Percentiles rank a stretch among this genome's conserved stretches.
phyloP scores from a whole-genome alignment of 1,140 invertebrate genomes.

The Mylabris phalerata region DNA sequence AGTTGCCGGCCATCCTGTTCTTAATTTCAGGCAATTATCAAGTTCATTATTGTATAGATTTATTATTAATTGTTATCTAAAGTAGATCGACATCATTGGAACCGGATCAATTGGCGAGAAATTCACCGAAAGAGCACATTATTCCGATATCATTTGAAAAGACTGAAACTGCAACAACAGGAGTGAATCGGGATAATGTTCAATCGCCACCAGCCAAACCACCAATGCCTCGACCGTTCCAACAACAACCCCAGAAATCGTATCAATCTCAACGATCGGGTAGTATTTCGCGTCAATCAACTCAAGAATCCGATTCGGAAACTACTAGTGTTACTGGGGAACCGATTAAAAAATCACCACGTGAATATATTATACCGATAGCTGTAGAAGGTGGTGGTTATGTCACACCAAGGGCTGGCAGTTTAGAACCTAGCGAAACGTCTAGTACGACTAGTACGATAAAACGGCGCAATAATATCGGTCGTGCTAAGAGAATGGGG shows the following conservation, averaged over 20 bases:
- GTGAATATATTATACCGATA: conserved; percentile 88
- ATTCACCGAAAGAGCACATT: conserved; percentile 47
- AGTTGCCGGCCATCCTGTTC: conserved; percentile 41
- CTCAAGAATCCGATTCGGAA: conserved; percentile 61
- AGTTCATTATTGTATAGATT: not conserved
- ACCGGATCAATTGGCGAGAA: conserved; percentile 35
- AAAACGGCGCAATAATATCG: conserved; percentile 40
- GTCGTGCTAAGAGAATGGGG: conserved; percentile 48
- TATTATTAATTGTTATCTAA: conserved; percentile 5
- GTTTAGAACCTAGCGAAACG: conserved; percentile 62
- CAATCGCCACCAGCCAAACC: conserved; percentile 44
- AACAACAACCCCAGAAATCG: conserved; percentile 42
- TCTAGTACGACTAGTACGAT: conserved; percentile 45
- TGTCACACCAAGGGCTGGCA: conserved; percentile 69
- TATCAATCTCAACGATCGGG: conserved; percentile 35
- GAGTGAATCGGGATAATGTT: conserved; percentile 9
- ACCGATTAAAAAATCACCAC: conserved; percentile 76
- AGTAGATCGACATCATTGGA: conserved; percentile 43
- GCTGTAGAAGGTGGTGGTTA: conserved; percentile 81
- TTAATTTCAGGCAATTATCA: conserved; percentile 19
- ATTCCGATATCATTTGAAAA: conserved; percentile 50
- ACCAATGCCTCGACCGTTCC: conserved; percentile 40
- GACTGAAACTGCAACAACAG: conserved; percentile 19
- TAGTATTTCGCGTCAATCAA: conserved; percentile 58
- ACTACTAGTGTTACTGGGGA: conserved; percentile 48